Evolutionary conservation across 1,140 invertebrate genomes (phyloP).

Genomic region (Sarcophaga peregrina): DNA sequence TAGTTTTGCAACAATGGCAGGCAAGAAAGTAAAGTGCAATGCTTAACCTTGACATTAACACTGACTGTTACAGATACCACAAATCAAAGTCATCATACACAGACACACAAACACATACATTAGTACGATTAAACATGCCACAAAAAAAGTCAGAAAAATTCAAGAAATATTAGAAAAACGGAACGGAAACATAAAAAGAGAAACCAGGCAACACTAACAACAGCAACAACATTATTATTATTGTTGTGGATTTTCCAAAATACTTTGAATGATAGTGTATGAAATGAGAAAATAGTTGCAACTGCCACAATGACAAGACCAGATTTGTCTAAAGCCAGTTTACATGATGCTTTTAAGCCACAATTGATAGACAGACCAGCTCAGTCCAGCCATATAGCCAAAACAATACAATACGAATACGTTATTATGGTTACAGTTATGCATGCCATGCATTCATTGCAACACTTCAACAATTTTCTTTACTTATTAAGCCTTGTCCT

Average conservation of each 20-base stretch:
- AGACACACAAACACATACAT: not conserved
- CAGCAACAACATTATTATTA: not conserved
- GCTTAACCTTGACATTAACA: constrained; percentile 38
- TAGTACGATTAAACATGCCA: not conserved
- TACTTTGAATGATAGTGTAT: too few species aligned
- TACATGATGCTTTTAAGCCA: not conserved
- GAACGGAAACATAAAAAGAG: not conserved
- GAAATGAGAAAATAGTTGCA: too few species aligned
- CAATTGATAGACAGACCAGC: not conserved
- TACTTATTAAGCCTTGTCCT: too few species aligned
- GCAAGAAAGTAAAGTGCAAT: constrained; percentile 9
- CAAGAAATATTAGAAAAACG: not conserved
- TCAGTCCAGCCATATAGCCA: too few species aligned
- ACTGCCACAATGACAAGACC: not conserved
- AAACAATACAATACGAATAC: too few species aligned
- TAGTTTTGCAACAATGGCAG: too few species aligned
- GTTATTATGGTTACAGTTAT: too few species aligned
- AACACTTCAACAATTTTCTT: too few species aligned
- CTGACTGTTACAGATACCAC: constrained; percentile 10
- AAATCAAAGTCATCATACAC: constrained; percentile 22
- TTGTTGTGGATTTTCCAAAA: too few species aligned
- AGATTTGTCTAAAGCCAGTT: not conserved
- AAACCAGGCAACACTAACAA: not conserved
- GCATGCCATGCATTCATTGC: too few species aligned
- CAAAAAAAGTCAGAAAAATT: not conserved